Percentiles rank a stretch among this genome's conserved stretches.
Evolutionary conservation across 2,113 vertebrate species (phyloP).

Genomic region (Mustela nigripes): DNA sequence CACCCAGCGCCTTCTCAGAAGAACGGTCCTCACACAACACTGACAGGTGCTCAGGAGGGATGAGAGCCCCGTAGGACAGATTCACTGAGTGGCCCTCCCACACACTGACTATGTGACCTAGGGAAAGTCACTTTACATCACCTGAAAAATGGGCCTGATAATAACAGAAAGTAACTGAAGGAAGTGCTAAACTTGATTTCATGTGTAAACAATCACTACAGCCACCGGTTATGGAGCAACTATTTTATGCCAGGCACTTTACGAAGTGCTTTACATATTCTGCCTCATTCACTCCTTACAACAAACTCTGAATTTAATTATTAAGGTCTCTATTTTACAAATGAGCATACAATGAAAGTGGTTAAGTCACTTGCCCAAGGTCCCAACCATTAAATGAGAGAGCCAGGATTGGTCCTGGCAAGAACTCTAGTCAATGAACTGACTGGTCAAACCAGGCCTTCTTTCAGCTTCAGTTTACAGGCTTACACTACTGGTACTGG

Average conservation of each 20-base stretch:
- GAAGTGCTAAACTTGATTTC: constrained; percentile 13
- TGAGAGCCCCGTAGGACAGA: neutral
- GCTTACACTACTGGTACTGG: neutral
- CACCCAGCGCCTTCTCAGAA: neutral
- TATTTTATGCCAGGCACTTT: neutral
- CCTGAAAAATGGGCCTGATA: neutral
- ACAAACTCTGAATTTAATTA: neutral
- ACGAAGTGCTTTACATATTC: neutral
- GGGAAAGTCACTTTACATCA: neutral
- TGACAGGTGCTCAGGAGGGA: neutral
- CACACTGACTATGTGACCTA: neutral
- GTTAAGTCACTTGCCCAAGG: neutral
- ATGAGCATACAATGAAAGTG: neutral
- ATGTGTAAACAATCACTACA: neutral
- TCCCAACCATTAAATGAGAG: neutral
- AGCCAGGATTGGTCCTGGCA: neutral
- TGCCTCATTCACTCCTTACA: neutral
- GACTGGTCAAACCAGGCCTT: neutral
- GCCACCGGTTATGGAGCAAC: neutral
- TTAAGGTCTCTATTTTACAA: neutral
- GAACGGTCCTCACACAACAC: neutral
- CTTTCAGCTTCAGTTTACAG: neutral
- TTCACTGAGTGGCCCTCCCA: neutral
- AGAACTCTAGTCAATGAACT: neutral
- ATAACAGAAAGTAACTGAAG: neutral